Percentiles rank a stretch among this genome's conserved stretches.
Evolutionary conservation across 2,888 invertebrate genomes (phyloP).

Genomic region (Platycnemis pennipes): DNA sequence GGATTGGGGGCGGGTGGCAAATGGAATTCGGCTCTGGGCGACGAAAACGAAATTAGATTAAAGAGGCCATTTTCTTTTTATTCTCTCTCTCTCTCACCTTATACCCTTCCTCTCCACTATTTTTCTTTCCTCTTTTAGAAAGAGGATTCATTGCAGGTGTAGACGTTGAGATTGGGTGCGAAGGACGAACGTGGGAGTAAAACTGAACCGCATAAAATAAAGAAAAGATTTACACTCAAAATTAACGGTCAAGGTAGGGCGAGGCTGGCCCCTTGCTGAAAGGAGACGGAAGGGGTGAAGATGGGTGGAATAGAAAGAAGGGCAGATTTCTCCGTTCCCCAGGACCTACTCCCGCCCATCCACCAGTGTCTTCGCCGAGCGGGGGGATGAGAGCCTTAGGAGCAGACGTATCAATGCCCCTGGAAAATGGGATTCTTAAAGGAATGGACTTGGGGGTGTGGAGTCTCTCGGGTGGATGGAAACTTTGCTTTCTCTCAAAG

Average conservation of each 20-base stretch:
- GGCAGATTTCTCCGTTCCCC: neutral
- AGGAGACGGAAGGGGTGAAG: neutral
- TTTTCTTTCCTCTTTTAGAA: neutral
- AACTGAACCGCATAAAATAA: neutral
- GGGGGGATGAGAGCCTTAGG: neutral
- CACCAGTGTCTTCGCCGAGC: neutral
- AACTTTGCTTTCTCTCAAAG: slow-evolving; percentile 10
- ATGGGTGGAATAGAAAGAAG: neutral
- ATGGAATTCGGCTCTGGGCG: neutral
- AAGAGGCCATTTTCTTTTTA: slow-evolving; percentile 19
- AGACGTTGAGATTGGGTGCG: neutral
- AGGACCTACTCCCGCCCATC: neutral
- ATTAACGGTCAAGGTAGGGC: neutral
- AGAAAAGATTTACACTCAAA: neutral
- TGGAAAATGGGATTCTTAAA: slow-evolving; percentile 18
- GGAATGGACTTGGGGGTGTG: neutral
- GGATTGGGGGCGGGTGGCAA: no score
- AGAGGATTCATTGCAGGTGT: neutral
- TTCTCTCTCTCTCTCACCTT: neutral
- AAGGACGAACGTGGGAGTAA: neutral
- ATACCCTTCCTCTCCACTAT: neutral
- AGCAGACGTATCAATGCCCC: neutral
- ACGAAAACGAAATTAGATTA: slow-evolving; percentile 7
- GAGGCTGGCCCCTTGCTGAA: neutral
- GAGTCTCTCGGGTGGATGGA: neutral